phyloP scores from a whole-genome alignment of 2,113 vertebrate species.

The Periophthalmus modestus region DNA sequence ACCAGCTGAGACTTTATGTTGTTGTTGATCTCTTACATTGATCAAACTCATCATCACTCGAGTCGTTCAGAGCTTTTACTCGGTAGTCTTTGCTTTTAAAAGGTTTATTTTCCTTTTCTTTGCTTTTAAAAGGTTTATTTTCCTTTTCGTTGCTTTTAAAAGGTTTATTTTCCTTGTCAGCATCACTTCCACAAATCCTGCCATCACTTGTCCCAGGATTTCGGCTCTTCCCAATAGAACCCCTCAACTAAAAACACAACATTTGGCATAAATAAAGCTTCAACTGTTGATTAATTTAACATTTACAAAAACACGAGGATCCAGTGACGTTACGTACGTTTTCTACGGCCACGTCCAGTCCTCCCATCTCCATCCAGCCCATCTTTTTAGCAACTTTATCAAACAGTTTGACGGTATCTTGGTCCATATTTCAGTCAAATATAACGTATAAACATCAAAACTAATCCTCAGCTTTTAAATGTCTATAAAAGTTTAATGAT shows the following conservation, averaged over 20 bases:
- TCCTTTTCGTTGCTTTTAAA: background rate
- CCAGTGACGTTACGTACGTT: slow-evolving; percentile 49
- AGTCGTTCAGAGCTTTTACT: slow-evolving; percentile 32
- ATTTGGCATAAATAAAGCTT: background rate
- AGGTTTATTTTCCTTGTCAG: slow-evolving; percentile 64
- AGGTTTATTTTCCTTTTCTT: no score
- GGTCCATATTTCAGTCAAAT: slow-evolving; percentile 55
- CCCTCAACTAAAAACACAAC: slow-evolving; percentile 48
- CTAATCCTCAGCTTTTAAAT: background rate
- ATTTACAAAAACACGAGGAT: no score
- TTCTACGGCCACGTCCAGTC: slow-evolving; percentile 56
- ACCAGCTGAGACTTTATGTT: background rate
- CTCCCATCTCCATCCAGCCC: slow-evolving; percentile 60
- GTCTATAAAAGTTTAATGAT: background rate
- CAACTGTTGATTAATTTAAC: background rate
- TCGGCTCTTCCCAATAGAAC: slow-evolving; percentile 54
- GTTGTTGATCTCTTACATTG: slow-evolving; percentile 72
- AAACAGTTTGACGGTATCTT: slow-evolving; percentile 54
- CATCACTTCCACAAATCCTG: slow-evolving; percentile 44
- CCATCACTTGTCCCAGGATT: slow-evolving; percentile 32
- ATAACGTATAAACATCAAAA: background rate
- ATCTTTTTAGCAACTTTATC: slow-evolving; percentile 69
- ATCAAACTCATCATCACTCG: slow-evolving; percentile 80
- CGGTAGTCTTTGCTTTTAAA: slow-evolving; percentile 8
- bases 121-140: background rate